A percentile compares a stretch with the other conserved stretches of the same genome.
Conservation (phyloP, 2,888 invertebrate species). For the Epistrophe eligans region DNA sequence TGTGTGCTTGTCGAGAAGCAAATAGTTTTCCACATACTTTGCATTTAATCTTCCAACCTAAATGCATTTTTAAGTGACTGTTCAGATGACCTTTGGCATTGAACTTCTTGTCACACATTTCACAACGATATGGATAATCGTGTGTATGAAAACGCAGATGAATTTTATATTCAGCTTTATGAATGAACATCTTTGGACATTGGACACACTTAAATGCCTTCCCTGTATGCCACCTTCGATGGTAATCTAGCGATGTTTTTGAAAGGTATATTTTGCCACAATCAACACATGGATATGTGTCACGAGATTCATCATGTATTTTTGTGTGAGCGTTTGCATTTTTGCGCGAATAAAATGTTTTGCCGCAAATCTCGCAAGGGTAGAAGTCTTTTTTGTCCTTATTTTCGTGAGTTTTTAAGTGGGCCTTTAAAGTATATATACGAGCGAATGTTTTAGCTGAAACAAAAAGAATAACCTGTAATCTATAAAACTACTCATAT, state of each 20-base stretch:
- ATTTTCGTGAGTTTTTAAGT: slow-evolving; percentile 15
- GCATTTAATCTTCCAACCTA: slow-evolving; percentile 49
- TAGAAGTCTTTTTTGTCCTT: background rate
- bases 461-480: slow-evolving; percentile 19
- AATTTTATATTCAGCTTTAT: slow-evolving; percentile 44
- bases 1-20: slow-evolving; percentile 3
- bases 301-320: background rate
- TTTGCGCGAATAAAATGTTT: background rate
- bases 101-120: slow-evolving; percentile 38
- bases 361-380: slow-evolving; percentile 2
- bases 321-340: background rate
- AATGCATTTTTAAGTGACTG: slow-evolving; percentile 38
- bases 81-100: slow-evolving; percentile 39
- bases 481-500: background rate
- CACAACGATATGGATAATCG: slow-evolving; percentile 47
- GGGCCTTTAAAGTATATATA: background rate
- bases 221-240: slow-evolving; percentile 10
- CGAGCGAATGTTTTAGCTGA: slow-evolving; percentile 24
- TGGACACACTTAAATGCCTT: slow-evolving; percentile 3
- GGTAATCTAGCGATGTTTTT: background rate
- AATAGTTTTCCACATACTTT: slow-evolving; percentile 48
- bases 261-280: slow-evolving; percentile 6
- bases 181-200: slow-evolving; percentile 42
- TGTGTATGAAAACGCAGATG: slow-evolving; percentile 53
- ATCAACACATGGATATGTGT: background rate